phyloP scores from a whole-genome alignment of 2,113 vertebrate genomes.

The Equus przewalskii region DNA sequence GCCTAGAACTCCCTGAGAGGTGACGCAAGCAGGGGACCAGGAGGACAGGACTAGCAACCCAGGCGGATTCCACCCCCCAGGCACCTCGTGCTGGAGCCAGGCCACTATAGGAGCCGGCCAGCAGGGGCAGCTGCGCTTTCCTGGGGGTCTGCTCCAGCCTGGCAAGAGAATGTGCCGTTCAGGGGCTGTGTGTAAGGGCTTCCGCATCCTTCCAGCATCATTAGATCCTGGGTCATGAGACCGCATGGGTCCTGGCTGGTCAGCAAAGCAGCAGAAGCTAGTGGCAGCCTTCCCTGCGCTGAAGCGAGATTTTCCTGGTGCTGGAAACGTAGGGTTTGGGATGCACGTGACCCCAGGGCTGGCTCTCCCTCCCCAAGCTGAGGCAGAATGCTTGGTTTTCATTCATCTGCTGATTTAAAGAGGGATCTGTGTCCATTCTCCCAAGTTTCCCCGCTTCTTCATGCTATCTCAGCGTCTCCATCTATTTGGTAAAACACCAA shows the following conservation, averaged over 20 bases:
- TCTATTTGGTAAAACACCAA: constrained; percentile 54
- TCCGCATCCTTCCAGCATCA: background rate
- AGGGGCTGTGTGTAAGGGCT: rapidly evolving
- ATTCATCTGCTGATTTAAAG: background rate
- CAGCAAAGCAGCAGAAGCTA: background rate
- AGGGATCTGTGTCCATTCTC: background rate
- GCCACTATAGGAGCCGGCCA: background rate
- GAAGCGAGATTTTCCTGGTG: background rate
- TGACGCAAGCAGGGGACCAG: background rate
- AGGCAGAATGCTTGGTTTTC: background rate
- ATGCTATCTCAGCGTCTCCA: background rate
- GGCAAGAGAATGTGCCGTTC: background rate
- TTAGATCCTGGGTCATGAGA: background rate
- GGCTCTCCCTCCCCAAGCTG: background rate
- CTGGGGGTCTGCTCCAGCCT: too few species aligned
- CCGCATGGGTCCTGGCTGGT: background rate
- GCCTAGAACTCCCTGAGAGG: background rate
- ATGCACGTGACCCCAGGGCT: background rate
- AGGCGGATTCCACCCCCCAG: rapidly evolving
- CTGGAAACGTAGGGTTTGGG: background rate
- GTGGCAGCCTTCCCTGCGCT: background rate
- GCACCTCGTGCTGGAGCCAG: background rate
- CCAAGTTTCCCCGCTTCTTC: background rate
- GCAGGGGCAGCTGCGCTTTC: too few species aligned
- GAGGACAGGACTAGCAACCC: background rate